Evolutionary conservation across 1,140 invertebrate species (phyloP), one percentile per base, ranked within the genome.

Genomic region (Ridgeia piscesae): DNA sequence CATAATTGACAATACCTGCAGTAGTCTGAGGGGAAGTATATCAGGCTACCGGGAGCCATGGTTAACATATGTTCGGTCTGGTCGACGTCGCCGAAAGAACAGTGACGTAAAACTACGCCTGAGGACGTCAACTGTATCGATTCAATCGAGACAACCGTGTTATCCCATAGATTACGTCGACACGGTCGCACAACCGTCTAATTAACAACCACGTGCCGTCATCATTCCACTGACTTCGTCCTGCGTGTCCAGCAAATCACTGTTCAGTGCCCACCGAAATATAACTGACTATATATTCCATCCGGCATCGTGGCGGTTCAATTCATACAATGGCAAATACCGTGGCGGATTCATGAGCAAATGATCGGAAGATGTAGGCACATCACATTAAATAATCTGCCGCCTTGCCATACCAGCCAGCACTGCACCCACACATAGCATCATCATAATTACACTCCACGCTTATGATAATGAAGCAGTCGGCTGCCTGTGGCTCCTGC

Each of bases 391-490:
- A 77, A 77, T 77, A 77, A 77, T 77, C 58, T 31, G 27, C 0
- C 58, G 58, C 58, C 27, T 77, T 17, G 58, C 58, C 58, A 77
- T 17, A 21, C 58, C 58, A 77, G 58, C 58, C 58, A 77, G 27
- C 58, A 21, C 58, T 9, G 58, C 58, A 17, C 58, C 58, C 58
- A 77, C 58, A 77, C 58, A 77, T 31, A 31, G 58, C 58, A 77
- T 77, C 58, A 77, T 77, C 58, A 77, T 77, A 77, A 77, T 77
- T 77, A 77, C 58, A 77, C 58, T 77, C 58, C 58, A 77, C 58
- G 58, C 17, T 77, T 77, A 77, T 77, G 58, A 77, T 77, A 77
- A 77, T 77, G 58, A 77, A 77, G n/a, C n/a, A n/a, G 17, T 77
- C 58, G 58, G 42, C 58, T 77, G 58, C 17, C 58, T 1, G 58